Conservation (phyloP, 2,113 vertebrate genomes). For the Otus sunia region DNA sequence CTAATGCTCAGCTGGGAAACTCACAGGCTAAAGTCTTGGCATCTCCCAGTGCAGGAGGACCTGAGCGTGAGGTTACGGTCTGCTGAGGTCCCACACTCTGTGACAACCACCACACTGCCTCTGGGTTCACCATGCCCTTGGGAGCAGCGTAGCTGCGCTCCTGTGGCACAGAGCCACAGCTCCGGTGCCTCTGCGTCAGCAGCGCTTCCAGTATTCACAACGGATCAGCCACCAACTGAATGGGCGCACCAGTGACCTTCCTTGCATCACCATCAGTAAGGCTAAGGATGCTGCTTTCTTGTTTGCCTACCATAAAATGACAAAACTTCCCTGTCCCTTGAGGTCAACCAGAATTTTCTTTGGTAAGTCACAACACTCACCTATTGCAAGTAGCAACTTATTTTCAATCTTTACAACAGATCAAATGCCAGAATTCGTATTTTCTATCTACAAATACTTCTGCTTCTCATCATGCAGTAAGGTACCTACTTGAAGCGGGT, state of each 20-base stretch:
- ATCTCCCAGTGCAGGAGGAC: neutral
- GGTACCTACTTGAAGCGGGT: neutral
- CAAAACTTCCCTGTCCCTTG: neutral
- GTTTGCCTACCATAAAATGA: neutral
- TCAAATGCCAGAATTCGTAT: neutral
- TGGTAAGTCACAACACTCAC: neutral
- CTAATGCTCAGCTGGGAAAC: neutral
- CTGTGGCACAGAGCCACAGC: neutral
- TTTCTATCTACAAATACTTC: neutral
- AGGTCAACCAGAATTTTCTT: neutral
- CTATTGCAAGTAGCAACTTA: neutral
- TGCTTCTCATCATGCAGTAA: neutral
- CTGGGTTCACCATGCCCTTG: neutral
- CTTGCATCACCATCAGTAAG: neutral
- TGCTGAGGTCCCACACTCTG: accelerated
- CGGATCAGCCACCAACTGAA: neutral
- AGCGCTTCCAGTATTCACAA: neutral
- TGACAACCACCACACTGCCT: neutral
- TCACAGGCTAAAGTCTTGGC: neutral
- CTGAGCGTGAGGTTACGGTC: accelerated
- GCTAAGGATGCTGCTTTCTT: neutral
- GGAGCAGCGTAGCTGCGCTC: accelerated
- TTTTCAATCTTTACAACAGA: neutral
- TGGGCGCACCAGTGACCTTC: accelerated
- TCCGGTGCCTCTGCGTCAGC: neutral